A percentile compares a stretch with the other conserved stretches of the same genome.
phyloP scores from a whole-genome alignment of 2,888 invertebrate genomes.

The Tryphoninae sp. region DNA sequence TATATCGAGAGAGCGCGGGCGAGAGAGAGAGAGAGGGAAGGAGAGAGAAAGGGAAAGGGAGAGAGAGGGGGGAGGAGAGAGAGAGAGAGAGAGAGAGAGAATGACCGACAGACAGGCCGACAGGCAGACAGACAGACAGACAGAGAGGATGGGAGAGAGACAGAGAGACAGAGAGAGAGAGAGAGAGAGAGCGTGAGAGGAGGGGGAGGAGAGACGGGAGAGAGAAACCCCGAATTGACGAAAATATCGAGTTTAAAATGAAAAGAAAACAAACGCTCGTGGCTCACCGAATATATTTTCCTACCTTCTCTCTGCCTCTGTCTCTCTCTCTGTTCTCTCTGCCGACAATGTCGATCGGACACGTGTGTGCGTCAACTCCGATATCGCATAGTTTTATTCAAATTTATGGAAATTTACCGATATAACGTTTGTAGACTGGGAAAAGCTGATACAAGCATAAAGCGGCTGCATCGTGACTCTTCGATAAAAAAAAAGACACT shows the following conservation, averaged over 20 bases:
- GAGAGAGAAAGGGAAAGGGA: too few relatives aligned
- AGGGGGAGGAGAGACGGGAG: not conserved
- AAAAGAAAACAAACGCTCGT: slow-evolving; percentile 52
- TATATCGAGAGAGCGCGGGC: not conserved
- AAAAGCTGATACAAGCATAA: slow-evolving; percentile 27
- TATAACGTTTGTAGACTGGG: slow-evolving; percentile 17
- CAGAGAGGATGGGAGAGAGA: too few relatives aligned
- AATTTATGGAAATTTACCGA: slow-evolving; percentile 58
- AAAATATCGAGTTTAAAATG: slow-evolving; percentile 55
- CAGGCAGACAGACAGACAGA: too few relatives aligned
- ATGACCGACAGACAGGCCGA: too few relatives aligned
- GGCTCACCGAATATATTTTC: slow-evolving; percentile 9
- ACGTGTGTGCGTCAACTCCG: slow-evolving; percentile 55
- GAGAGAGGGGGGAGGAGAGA: too few relatives aligned
- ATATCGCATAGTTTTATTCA: slow-evolving; percentile 60
- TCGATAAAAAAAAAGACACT: slow-evolving; percentile 8
- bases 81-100: too few relatives aligned
- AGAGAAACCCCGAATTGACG: slow-evolving; percentile 16
- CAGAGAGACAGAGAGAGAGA: too few relatives aligned
- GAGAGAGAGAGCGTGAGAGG: too few relatives aligned
- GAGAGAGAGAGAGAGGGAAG: too few relatives aligned
- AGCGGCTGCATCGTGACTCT: not conserved
- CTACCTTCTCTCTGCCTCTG: not conserved
- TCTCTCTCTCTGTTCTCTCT: too few relatives aligned
- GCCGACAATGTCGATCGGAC: slow-evolving; percentile 17